Conservation (phyloP, 2,113 vertebrate species). For the Promerops cafer region DNA sequence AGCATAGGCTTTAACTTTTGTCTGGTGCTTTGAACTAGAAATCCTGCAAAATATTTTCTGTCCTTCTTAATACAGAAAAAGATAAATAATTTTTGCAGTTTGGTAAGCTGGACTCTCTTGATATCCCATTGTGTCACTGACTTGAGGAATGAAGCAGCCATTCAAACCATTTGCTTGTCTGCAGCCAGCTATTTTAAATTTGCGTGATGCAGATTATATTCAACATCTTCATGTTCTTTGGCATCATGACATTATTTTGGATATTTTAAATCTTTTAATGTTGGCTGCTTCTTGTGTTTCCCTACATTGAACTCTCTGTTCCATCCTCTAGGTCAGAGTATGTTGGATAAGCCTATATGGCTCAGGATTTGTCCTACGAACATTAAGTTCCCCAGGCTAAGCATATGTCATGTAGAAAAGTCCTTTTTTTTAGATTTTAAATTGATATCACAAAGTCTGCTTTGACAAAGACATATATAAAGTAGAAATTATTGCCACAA, state of each 20-base stretch:
- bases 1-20: neutral
- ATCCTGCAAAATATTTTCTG: neutral
- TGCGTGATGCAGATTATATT: neutral
- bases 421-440: neutral
- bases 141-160: neutral
- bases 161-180: neutral
- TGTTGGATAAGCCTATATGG: neutral
- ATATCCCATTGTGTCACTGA: neutral
- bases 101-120: neutral
- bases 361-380: neutral
- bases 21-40: neutral
- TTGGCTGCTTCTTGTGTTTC: neutral
- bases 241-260: neutral
- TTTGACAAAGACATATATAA: neutral
- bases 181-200: neutral
- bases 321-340: neutral
- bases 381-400: neutral
- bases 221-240: neutral
- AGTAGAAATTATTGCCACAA: neutral
- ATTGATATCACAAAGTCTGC: neutral
- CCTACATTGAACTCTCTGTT: neutral
- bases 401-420: neutral
- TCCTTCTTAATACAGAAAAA: neutral
- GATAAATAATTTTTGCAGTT: neutral
- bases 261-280: neutral